Percentiles rank a stretch among this genome's conserved stretches.
phyloP scores from a whole-genome alignment of 2,113 vertebrate genomes.

The Hiodon tergisus region DNA sequence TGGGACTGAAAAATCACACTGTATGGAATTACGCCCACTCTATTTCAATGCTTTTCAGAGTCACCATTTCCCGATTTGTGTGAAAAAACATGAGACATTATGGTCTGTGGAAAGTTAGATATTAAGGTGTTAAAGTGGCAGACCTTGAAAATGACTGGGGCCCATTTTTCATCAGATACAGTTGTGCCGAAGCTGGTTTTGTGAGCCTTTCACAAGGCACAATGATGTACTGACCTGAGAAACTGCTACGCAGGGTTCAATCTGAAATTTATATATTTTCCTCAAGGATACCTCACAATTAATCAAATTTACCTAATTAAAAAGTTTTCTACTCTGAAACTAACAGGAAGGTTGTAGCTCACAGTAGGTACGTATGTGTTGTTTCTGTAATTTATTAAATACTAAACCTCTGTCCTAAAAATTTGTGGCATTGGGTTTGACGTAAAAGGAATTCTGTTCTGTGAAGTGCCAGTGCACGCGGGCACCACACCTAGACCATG shows the following conservation, averaged over 20 bases:
- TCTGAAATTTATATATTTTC: no score
- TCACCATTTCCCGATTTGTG: not conserved
- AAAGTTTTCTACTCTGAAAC: no score
- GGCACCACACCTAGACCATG: not conserved
- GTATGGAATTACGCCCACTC: not conserved
- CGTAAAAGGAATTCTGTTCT: not conserved
- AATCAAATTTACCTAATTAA: no score
- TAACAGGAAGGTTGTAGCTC: no score
- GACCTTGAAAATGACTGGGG: not conserved
- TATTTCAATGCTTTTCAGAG: not conserved
- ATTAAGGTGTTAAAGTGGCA: not conserved
- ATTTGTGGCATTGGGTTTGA: conserved; percentile 9
- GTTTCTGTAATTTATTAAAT: conserved; percentile 1
- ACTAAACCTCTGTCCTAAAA: not conserved
- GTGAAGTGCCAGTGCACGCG: not conserved
- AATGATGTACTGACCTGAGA: conserved; percentile 12
- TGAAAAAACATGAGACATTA: not conserved
- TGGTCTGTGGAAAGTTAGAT: not conserved
- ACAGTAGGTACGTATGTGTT: no score
- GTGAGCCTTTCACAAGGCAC: not conserved
- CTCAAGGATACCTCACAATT: no score
- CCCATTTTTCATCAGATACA: not conserved
- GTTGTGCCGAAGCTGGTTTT: not conserved
- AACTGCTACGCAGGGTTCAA: no score
- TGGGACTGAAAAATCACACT: not conserved